Conservation (phyloP, 2,113 vertebrate genomes). For the Podocnemis expansa region DNA sequence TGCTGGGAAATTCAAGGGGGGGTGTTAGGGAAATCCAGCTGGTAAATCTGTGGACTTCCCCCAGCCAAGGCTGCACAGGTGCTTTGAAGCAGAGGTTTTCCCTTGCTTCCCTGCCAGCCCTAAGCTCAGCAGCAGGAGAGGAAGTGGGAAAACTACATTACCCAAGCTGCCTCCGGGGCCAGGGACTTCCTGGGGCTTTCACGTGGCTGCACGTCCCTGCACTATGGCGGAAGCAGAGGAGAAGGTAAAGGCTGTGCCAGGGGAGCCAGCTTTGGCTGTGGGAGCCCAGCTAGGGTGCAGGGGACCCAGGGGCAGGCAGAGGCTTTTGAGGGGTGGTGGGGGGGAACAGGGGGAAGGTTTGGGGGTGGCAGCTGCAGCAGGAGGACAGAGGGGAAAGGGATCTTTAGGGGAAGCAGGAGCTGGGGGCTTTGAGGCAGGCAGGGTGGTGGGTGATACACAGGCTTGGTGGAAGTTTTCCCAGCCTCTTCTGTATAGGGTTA, state of each 20-base stretch:
- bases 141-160: constrained; percentile 67
- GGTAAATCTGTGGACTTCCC: no score
- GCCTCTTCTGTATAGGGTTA: neutral
- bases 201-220: constrained; percentile 73
- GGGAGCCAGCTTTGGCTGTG: neutral
- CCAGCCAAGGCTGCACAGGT: neutral
- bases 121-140: neutral
- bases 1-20: no score
- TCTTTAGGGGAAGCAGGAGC: neutral
- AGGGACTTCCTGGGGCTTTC: constrained; percentile 60
- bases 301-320: neutral
- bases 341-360: neutral
- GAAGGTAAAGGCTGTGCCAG: constrained; percentile 76
- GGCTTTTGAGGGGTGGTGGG: neutral
- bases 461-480: neutral
- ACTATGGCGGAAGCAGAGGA: constrained; percentile 88
- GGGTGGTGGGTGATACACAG: neutral
- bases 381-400: neutral
- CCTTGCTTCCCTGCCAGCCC: neutral
- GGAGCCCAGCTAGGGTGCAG: neutral
- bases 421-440: neutral
- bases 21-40: no score
- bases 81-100: neutral
- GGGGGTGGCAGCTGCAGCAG: no score
- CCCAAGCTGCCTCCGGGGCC: constrained; percentile 24